Evolutionary conservation across 2,888 invertebrate genomes (phyloP).

Genomic region (Machimus atricapillus): DNA sequence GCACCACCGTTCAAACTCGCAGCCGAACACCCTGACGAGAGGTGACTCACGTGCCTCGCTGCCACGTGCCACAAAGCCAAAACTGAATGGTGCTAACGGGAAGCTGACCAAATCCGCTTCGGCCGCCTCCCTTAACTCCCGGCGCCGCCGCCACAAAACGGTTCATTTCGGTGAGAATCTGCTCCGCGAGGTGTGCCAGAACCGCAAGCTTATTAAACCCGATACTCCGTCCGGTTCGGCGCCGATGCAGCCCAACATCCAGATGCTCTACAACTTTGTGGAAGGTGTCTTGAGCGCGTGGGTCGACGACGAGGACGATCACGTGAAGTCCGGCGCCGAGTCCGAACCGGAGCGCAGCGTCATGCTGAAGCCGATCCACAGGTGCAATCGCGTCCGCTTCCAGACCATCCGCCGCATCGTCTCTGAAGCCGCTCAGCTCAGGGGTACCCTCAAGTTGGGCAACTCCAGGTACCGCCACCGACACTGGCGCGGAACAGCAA

Average conservation of each 20-base stretch:
- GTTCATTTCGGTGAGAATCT: slow-evolving; percentile 81
- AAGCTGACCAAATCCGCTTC: slow-evolving; percentile 65
- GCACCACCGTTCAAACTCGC: slow-evolving; percentile 59
- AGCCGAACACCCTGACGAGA: slow-evolving; percentile 59
- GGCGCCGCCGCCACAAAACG: slow-evolving; percentile 77
- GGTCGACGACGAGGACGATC: slow-evolving; percentile 70
- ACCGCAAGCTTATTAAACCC: slow-evolving; percentile 67
- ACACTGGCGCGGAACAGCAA: slow-evolving; percentile 85
- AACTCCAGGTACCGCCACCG: slow-evolving; percentile 78
- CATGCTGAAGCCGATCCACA: slow-evolving; percentile 59
- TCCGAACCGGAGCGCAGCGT: slow-evolving; percentile 75
- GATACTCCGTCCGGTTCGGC: slow-evolving; percentile 61
- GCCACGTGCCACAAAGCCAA: slow-evolving; percentile 49
- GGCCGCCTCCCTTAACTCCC: slow-evolving; percentile 70
- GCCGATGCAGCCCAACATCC: slow-evolving; percentile 76
- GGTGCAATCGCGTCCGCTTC: slow-evolving; percentile 69
- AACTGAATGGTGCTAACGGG: slow-evolving; percentile 48
- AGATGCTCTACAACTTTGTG: slow-evolving; percentile 82
- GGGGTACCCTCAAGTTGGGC: slow-evolving; percentile 72
- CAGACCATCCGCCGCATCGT: slow-evolving; percentile 74
- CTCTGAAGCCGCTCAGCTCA: slow-evolving; percentile 73
- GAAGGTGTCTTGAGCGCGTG: slow-evolving; percentile 81
- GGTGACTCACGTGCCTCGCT: slow-evolving; percentile 59
- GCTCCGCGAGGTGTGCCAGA: slow-evolving; percentile 76
- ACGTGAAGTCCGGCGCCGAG: slow-evolving; percentile 76